Conservation (phyloP, 2,888 invertebrate genomes). For the Oscheius sp. region DNA sequence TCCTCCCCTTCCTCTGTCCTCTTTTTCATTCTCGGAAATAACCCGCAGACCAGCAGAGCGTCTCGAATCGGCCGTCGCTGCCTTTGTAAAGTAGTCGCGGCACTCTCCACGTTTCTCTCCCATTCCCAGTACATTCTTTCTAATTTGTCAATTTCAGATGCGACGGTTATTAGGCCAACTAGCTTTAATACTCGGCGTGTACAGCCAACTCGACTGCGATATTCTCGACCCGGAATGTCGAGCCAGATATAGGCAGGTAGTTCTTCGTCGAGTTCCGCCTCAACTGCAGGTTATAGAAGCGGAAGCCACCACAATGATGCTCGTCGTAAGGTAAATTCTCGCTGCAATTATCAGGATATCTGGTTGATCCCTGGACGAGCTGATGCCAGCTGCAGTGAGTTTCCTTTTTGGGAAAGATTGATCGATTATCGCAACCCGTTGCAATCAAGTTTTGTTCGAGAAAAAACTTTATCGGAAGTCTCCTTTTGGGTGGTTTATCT, state of each 20-base stretch:
- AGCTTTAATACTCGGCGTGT: conserved; percentile 21
- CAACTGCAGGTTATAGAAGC: conserved; percentile 33
- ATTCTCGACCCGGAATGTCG: conserved; percentile 65
- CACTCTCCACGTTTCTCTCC: not conserved
- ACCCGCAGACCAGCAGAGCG: not conserved
- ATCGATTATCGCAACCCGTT: too few species aligned
- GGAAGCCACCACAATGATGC: conserved; percentile 38
- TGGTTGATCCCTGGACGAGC: conserved; percentile 69
- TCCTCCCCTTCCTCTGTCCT: not conserved
- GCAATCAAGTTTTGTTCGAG: not conserved
- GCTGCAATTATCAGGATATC: conserved; percentile 68
- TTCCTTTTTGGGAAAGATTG: not conserved
- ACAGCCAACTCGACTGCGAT: conserved; percentile 59
- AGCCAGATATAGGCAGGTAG: conserved; percentile 45
- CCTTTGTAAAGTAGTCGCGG: conserved; percentile 11
- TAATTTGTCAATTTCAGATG: conserved; percentile 27
- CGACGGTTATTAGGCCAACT: conserved; percentile 29
- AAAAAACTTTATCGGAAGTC: too few species aligned
- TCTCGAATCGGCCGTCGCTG: not conserved
- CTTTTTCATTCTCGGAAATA: not conserved
- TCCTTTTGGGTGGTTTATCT: too few species aligned
- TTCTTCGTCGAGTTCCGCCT: not conserved
- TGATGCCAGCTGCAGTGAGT: conserved; percentile 69
- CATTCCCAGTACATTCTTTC: not conserved
- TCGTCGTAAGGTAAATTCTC: conserved; percentile 42